Evolutionary conservation across 2,113 vertebrate genomes (phyloP).

Genomic region (Phasianus colchicus): DNA sequence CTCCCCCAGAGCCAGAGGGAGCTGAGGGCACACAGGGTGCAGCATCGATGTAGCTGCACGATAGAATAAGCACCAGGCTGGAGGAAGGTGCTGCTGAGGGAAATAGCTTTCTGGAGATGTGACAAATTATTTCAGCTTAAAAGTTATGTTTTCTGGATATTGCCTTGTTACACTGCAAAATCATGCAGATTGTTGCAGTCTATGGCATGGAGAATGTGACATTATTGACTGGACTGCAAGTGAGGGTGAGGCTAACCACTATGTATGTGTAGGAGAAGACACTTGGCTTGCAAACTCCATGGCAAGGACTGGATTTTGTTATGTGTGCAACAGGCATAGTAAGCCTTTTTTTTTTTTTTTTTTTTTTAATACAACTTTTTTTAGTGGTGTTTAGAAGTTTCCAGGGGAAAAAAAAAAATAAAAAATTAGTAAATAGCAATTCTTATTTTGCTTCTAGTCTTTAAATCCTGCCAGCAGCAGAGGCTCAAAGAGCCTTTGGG

Average conservation of each 20-base stretch:
- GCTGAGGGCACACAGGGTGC: too few relatives aligned
- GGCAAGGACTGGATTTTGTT: neutral
- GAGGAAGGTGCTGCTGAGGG: neutral
- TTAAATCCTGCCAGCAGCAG: neutral
- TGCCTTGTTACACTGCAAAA: neutral
- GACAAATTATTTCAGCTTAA: neutral
- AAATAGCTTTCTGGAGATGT: neutral
- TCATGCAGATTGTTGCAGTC: neutral
- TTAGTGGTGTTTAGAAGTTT: neutral
- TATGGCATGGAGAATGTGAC: neutral
- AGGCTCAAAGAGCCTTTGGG: neutral
- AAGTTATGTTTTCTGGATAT: neutral
- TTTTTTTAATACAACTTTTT: fast-evolving
- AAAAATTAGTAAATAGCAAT: neutral
- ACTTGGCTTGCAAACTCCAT: neutral
- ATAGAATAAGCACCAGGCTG: neutral
- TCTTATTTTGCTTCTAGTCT: neutral
- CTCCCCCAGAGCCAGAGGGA: neutral
- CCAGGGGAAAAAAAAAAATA: neutral
- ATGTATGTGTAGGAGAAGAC: neutral
- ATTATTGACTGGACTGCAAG: neutral
- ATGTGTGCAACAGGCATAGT: neutral
- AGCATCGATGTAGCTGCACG: neutral
- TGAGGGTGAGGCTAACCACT: neutral
- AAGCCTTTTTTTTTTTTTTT: neutral